Evolutionary conservation across 2,113 vertebrate species (phyloP).

Genomic region (Plecturocebus donacophilus): DNA sequence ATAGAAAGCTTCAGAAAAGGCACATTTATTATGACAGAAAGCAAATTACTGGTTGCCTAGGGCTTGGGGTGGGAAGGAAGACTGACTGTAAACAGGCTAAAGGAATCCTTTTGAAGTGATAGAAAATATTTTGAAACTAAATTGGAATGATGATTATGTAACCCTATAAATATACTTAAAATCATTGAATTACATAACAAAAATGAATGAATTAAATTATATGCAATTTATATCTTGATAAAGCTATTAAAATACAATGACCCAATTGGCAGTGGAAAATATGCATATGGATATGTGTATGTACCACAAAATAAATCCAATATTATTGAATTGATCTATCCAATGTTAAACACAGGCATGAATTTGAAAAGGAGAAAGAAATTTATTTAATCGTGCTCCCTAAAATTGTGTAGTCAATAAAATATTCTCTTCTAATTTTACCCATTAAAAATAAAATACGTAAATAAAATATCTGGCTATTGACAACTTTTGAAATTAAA

Average conservation of each 20-base stretch:
- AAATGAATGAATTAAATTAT: background rate
- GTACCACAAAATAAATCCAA: background rate
- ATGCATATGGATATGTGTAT: background rate
- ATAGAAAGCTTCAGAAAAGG: background rate
- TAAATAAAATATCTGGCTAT: background rate
- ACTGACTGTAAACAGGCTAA: background rate
- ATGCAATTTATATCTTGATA: background rate
- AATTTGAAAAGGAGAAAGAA: background rate
- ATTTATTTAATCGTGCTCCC: background rate
- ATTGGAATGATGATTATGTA: background rate
- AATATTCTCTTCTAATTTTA: background rate
- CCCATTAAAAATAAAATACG: background rate
- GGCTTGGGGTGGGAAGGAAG: background rate
- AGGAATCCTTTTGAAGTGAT: background rate
- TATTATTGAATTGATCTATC: background rate
- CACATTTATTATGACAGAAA: background rate
- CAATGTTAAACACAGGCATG: background rate
- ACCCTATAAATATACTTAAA: background rate
- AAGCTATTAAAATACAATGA: background rate
- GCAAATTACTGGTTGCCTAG: background rate
- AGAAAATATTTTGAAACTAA: background rate
- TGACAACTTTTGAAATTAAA: background rate
- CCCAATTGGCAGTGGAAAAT: background rate
- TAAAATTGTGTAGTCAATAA: constrained; percentile 17
- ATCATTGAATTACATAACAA: background rate